Base-by-base conservation (phyloP, 2,888 invertebrate genomes). In the Lasioglossum lativentre region DNA sequence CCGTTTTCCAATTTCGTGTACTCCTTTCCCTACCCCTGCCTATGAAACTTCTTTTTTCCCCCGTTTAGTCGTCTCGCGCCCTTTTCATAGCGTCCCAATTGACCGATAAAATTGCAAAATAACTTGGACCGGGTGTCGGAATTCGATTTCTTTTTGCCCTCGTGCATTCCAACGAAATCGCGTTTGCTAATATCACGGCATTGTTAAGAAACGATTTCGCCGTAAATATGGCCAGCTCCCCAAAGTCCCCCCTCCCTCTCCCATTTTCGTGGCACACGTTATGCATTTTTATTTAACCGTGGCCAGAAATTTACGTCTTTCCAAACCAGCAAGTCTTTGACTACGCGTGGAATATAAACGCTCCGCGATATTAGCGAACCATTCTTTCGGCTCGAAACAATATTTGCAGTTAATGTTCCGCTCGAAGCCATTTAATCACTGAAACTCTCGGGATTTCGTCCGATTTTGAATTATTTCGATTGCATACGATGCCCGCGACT, bases 61-160 rank as follows among this genome's bases (percentile, higher is more conserved):
- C 74, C 73, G 73, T 85, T 83, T 87, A 78, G 73, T 73, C 66
- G 74, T 82, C 77, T 68, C 86, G 70, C 66, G 68, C 73, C 59
- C 77, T 81, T 85, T 91, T 88, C 87, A 88, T 76, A 78, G 86
- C 75, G 77, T 75, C 82, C 79, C 85, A 83, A 91, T 90, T 84
- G 80, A 68, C 76, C 80, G 82, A 90, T 89, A 88, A 89, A 90
- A 89, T 89, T 89, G 90, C 88, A 86, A 87, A 90, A 85, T 89
- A 89, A 89, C 85, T 82, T 75, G 27, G 78, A 70, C 27, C 71
- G 74, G 76, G 84, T 78, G 78, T 77, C 45, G 63, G 76, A 63
- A 63, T 71, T 45, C 52, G 52, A 82, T 84, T 77, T 71, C 73
- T 63, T 72, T 16, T 66, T 30, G 12, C 19, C 14, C 27, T 6